Evolutionary conservation across 1,140 invertebrate genomes (phyloP), one percentile per base, ranked within the genome.

Genomic region (Plutomurus gul): DNA sequence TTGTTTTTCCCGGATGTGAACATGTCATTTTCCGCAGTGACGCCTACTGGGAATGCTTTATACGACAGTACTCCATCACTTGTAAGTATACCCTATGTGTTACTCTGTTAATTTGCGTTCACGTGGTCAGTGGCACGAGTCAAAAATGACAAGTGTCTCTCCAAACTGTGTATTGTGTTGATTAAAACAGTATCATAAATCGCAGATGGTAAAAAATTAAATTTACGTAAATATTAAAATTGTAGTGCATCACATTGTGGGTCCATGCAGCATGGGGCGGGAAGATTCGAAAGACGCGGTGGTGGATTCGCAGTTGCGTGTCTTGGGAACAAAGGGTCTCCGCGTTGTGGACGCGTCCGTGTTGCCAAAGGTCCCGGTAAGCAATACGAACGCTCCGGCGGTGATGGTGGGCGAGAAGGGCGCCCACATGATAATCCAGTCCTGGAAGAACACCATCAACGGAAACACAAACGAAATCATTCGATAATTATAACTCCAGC

Each of bases 251-350:
- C 94, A 96, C 88, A 94, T 94, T 0, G 91, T 94, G 0, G 95
- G 95, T 0, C 96, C 95, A 0, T 94, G 93, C 72, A 97, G 96
- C 85, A 98, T 98, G 96, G 96, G 95, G 0, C 22, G 36, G 18
- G 18, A 39, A 43, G 74, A 46, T 20, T 75, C 80, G 4, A 77
- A 77, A 7, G 83, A 83, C 1, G 85, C 88, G 7, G 90, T 91
- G 4, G 87, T 91, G 0, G 88, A 90, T 84, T 80, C 86, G 5
- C 49, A 88, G 60, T 84, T 91, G 16, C 7, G 33, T 71, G 87
- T 90, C 49, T 86, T 88, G 30, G 88, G 89, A 13, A 72, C 88
- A 0, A 88, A 90, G 56, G 92, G 93, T 0, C 85, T 88, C 75
- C 84, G 89, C 49, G 89, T 90, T 0, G 88, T 88, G 6, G 89